Evolutionary conservation across 2,888 invertebrate species (phyloP).

Genomic region (Dromius quadrimaculatus): DNA sequence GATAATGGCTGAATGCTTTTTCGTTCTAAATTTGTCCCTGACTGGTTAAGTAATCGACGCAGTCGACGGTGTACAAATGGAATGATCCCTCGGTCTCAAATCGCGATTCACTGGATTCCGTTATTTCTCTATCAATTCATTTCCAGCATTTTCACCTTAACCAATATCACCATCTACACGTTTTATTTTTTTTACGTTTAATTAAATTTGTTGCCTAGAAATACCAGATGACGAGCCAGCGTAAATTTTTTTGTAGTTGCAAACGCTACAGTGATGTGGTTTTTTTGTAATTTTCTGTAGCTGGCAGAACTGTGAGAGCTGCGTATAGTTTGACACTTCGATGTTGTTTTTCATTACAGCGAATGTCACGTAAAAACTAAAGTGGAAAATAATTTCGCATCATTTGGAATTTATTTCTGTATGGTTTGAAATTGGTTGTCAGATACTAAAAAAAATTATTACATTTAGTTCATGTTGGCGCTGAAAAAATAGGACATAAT

Average conservation of each 20-base stretch:
- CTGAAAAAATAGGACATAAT: no score
- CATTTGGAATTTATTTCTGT: constrained; percentile 8
- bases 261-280: constrained; percentile 11
- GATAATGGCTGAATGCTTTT: no score
- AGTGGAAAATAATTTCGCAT: constrained; percentile 16
- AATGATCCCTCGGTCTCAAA: constrained; percentile 40
- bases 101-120: constrained; percentile 25
- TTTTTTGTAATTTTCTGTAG: constrained; percentile 29
- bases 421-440: background rate
- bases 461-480: no score
- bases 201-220: constrained; percentile 17
- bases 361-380: constrained; percentile 18
- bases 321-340: constrained; percentile 26
- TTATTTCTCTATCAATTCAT: constrained; percentile 41
- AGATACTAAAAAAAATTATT: background rate
- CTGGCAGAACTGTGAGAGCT: constrained; percentile 19
- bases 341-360: constrained; percentile 18
- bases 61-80: constrained; percentile 16
- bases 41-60: no score
- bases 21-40: no score
- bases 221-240: constrained; percentile 26
- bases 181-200: constrained; percentile 23
- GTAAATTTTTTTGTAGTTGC: background rate
- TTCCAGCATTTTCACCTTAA: constrained; percentile 3
- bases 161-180: background rate